Evolutionary conservation across 2,888 invertebrate genomes (phyloP).

Genomic region (Chirona hameri): DNA sequence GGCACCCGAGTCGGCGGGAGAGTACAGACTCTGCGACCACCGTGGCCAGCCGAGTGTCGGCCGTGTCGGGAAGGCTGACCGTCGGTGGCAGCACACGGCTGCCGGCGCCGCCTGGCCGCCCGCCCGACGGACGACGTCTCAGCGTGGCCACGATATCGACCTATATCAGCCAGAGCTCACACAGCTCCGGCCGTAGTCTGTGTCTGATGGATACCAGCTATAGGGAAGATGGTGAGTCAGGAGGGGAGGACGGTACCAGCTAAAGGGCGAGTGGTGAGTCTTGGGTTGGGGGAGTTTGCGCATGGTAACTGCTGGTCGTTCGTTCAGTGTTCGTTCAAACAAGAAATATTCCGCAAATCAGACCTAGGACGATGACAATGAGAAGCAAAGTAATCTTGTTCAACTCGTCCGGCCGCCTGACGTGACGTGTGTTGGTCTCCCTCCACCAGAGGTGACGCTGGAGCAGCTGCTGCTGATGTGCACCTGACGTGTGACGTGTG

Average conservation of each 20-base stretch:
- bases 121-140: conserved; percentile 57
- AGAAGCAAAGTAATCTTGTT: too few species aligned
- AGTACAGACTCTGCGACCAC: background rate
- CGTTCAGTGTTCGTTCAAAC: too few species aligned
- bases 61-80: too few species aligned
- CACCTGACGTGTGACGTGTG: conserved; percentile 41
- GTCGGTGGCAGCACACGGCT: background rate
- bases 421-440: too few species aligned
- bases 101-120: background rate
- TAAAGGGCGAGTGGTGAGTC: too few species aligned
- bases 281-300: too few species aligned
- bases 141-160: conserved; percentile 85
- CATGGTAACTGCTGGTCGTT: too few species aligned
- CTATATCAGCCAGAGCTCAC: conserved; percentile 66
- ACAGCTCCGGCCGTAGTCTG: conserved; percentile 35
- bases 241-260: too few species aligned
- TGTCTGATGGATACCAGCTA: conserved; percentile 30
- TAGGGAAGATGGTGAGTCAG: conserved; percentile 4
- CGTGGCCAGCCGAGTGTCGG: background rate
- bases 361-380: too few species aligned
- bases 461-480: conserved; percentile 51
- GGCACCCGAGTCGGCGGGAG: conserved; percentile 1
- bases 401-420: too few species aligned
- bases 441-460: conserved; percentile 40
- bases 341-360: too few species aligned